Conservation (phyloP, 2,888 invertebrate genomes). For the Athetis lepigone region DNA sequence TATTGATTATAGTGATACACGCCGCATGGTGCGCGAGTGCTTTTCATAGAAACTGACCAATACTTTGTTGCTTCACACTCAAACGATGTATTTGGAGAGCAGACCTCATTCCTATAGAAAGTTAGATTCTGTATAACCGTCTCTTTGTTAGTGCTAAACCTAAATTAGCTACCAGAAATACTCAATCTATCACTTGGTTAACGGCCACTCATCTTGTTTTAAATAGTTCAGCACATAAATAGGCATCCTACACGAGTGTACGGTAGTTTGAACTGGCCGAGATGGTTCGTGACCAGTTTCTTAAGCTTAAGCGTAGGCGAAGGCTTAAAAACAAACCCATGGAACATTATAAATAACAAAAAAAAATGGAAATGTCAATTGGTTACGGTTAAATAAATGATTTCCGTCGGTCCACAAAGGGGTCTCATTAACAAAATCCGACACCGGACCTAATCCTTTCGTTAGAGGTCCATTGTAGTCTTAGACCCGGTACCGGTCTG, state of each 20-base stretch:
- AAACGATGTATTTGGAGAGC: slow-evolving; percentile 25
- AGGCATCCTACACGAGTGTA: slow-evolving; percentile 54
- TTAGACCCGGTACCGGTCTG: slow-evolving; percentile 53
- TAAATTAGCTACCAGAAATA: slow-evolving; percentile 54
- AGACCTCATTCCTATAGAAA: slow-evolving; percentile 25
- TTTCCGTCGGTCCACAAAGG: slow-evolving; percentile 84
- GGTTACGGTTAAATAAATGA: slow-evolving; percentile 85
- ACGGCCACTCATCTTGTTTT: slow-evolving; percentile 58
- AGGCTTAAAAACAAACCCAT: slow-evolving; percentile 74
- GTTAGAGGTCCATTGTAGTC: slow-evolving; percentile 86
- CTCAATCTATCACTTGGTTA: slow-evolving; percentile 53
- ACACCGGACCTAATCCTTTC: slow-evolving; percentile 88
- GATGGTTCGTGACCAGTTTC: slow-evolving; percentile 61
- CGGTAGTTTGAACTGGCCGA: slow-evolving; percentile 56
- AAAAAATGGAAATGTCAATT: slow-evolving; percentile 80
- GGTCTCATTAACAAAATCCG: slow-evolving; percentile 85
- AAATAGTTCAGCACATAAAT: slow-evolving; percentile 57
- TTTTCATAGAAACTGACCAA: slow-evolving; percentile 63
- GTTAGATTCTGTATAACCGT: slow-evolving; percentile 19
- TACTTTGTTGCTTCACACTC: slow-evolving; percentile 57
- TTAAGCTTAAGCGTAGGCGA: slow-evolving; percentile 71
- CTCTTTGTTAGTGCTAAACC: slow-evolving; percentile 25
- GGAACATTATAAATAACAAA: slow-evolving; percentile 72
- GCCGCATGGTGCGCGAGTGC: slow-evolving; percentile 57
- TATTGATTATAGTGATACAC: slow-evolving; percentile 65